phyloP scores from a whole-genome alignment of 2,797 vertebrate species.

The Betta splendens region DNA sequence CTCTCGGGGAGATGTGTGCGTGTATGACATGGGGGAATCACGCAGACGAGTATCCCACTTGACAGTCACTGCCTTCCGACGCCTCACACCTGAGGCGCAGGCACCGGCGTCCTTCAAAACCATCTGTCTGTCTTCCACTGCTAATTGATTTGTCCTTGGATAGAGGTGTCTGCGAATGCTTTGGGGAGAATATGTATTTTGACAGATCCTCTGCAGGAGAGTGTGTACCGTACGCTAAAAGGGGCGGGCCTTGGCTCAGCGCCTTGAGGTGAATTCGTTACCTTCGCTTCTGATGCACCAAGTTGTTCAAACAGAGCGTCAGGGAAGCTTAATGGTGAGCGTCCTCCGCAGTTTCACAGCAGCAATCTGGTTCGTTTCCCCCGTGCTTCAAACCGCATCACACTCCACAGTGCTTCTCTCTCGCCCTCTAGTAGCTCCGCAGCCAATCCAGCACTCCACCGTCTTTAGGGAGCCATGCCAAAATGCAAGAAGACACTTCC shows the following conservation, averaged over 20 bases:
- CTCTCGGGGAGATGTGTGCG: conserved; percentile 41
- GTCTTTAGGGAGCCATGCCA: conserved; percentile 42
- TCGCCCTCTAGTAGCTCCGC: conserved; percentile 39
- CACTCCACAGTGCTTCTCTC: conserved; percentile 21
- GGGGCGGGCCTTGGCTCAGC: conserved; percentile 27
- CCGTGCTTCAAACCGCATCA: conserved; percentile 38
- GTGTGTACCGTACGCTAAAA: conserved; percentile 28
- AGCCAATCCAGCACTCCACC: conserved; percentile 46
- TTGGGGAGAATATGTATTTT: conserved; percentile 61
- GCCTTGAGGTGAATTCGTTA: conserved; percentile 50
- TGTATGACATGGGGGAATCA: conserved; percentile 50
- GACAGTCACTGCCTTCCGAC: conserved; percentile 69
- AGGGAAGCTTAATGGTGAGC: conserved; percentile 27
- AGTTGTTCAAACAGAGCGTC: conserved; percentile 57
- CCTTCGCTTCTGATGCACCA: conserved; percentile 39
- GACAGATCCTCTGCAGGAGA: conserved; percentile 54
- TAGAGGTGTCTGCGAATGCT: conserved; percentile 57
- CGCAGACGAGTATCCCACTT: conserved; percentile 69
- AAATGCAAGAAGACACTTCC: conserved; percentile 31
- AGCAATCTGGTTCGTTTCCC: conserved; percentile 45
- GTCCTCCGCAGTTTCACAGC: conserved; percentile 30
- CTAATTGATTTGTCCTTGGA: conserved; percentile 85
- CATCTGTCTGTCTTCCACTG: conserved; percentile 73
- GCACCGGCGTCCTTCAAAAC: conserved; percentile 76
- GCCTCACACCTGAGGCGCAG: conserved; percentile 77